phyloP scores from a whole-genome alignment of 2,113 vertebrate genomes.

The Syrrhaptes paradoxus region DNA sequence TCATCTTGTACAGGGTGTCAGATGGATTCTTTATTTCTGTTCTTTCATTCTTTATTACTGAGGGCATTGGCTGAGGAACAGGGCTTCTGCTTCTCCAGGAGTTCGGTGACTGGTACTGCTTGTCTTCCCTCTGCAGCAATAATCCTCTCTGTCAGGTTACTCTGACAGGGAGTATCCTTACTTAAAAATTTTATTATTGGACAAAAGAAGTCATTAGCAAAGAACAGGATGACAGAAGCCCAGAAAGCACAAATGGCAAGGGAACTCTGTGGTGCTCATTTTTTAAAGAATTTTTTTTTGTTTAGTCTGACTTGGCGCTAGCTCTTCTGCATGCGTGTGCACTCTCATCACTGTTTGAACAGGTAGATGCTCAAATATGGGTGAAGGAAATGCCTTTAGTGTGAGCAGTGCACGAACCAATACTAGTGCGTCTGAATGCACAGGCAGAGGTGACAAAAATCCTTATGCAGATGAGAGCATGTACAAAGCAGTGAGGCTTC shows the following conservation, averaged over 20 bases:
- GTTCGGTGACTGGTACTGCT: not conserved
- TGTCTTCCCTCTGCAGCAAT: not conserved
- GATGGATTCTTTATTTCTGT: slow-evolving; percentile 11
- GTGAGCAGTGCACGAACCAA: not conserved
- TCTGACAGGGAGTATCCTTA: not conserved
- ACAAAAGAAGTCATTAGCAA: not conserved
- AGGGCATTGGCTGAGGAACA: not conserved
- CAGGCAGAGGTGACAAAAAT: not conserved
- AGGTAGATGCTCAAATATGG: not conserved
- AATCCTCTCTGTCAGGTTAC: not conserved
- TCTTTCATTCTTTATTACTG: not conserved
- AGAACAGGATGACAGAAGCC: not conserved
- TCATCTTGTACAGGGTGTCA: not conserved
- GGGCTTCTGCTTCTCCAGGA: not conserved
- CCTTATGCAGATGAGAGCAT: not conserved
- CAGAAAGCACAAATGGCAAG: not conserved
- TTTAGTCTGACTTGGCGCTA: not conserved
- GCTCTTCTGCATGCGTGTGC: rapidly evolving
- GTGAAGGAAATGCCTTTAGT: not conserved
- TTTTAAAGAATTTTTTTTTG: not conserved
- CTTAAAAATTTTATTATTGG: not conserved
- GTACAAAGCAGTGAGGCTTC: not conserved
- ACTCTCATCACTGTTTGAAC: not conserved
- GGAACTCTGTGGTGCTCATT: not conserved
- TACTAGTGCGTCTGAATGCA: not conserved